Conservation (phyloP, 1,140 invertebrate genomes). For the Bradynema listronoti region DNA sequence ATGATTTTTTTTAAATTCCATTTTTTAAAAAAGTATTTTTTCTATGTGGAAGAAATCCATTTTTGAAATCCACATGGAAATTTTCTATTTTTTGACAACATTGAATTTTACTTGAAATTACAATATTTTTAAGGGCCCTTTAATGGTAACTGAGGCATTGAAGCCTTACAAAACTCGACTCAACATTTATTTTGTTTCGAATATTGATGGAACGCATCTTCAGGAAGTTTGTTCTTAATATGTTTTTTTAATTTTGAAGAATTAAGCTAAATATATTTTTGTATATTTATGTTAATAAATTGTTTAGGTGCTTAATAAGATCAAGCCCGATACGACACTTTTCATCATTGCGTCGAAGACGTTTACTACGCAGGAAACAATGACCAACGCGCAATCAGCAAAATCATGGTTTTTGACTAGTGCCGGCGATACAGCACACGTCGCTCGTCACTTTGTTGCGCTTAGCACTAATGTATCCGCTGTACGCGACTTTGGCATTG, state of each 20-base stretch:
- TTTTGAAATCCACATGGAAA: no score
- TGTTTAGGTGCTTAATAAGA: constrained; percentile 68
- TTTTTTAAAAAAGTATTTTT: background rate
- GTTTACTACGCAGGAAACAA: constrained; percentile 98
- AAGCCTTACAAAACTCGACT: constrained; percentile 79
- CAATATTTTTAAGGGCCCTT: constrained; percentile 73
- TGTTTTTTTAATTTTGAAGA: constrained; percentile 10
- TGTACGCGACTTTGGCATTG: constrained; percentile 68
- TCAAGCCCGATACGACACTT: constrained; percentile 84
- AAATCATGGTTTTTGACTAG: constrained; percentile 83
- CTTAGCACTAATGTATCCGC: constrained; percentile 79
- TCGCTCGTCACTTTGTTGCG: constrained; percentile 95
- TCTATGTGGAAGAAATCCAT: no score
- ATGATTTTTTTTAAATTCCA: no score
- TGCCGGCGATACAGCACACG: constrained; percentile 73
- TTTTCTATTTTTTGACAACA: no score
- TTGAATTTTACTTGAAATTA: no score
- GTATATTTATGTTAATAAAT: no score
- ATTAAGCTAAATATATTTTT: no score
- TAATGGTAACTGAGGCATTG: constrained; percentile 97
- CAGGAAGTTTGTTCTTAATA: constrained; percentile 66
- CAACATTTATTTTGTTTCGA: constrained; percentile 92
- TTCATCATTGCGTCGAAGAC: constrained; percentile 99
- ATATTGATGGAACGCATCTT: constrained; percentile 97
- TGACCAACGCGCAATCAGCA: constrained; percentile 94